Evolutionary conservation across 2,113 vertebrate genomes (phyloP), one percentile per base, ranked within the genome.

Genomic region (Neogobius melanostomus): DNA sequence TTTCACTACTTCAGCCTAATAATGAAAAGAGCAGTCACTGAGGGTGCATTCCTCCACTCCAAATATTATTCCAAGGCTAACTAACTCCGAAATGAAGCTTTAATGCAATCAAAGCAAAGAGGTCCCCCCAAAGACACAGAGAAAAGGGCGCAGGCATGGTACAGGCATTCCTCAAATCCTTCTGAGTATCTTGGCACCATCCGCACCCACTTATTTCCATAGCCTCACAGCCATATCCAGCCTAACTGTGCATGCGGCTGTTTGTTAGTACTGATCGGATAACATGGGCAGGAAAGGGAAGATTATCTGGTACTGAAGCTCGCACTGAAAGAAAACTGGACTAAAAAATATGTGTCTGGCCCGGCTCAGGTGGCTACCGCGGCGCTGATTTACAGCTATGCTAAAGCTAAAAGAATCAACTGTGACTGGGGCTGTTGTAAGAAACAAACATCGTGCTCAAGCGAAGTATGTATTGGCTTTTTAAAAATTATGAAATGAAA

Each of bases 121-220:
- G 43, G 67, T 66, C 85, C 81, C 76, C 74, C 53, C 62, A 59
- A 81, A 85, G 79, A 72, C 71, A 42, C 62, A 28, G 68, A 79
- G 65, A 75, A 80, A 71, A 77, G 79, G 72, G 76, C 75, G 68
- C 79, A 51, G 80, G 68, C 75, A 8, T 45, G 76, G 77, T 80
- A 66, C 71, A 82, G 68, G 74, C 77, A 87, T 86, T 84, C 85
- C 72, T 77, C 80, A 71, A 80, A 79, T 79, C 81, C 78, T 56
- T 80, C 72, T 86, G 86, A 88, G 90, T 83, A 81, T 89, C 76
- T 89, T 89, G 89, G 89, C 89, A 85, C 79, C 74, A n/a, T 68
- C 61, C 49, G 68, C 80, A 56, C 74, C 71, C 62, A 69, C 74
- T 74, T 86, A 74, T 83, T 80, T 81, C 85, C 79, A 83, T 53